Evolutionary conservation across 1,140 invertebrate species (phyloP), one percentile per base, ranked within the genome.

Genomic region (Drosophila sechellia): DNA sequence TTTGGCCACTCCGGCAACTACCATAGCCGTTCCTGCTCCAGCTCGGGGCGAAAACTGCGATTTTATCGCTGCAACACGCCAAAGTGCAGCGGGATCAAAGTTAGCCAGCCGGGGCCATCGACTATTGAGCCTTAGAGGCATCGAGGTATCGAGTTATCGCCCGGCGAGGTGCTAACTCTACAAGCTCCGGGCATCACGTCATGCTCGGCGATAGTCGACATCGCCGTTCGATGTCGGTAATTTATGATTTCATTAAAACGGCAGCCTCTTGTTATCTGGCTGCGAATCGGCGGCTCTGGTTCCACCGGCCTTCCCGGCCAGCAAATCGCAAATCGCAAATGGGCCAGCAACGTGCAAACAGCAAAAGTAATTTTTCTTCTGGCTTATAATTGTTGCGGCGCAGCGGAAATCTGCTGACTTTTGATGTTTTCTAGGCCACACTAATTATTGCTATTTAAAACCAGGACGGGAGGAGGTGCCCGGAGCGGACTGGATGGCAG

Each of bases 161-260:
- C 83, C 65, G 34, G 49, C 56, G 55, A 86, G 81, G 83, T 86
- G 78, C 81, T 86, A 86, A 86, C 74, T 87, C 79, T 86, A 87
- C 81, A 87, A 81, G 81, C 74, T 43, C 74, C 57, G 60, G 37
- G 60, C 80, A 79, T 83, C 79, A 83, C 79, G 59, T 50, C 48
- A 50, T 83, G 57, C 63, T 45, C 27, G 13, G 54, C 43, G 80
- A 83, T 83, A 71, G 66, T 70, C 66, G 43, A 63, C 50, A 57
- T 70, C 55, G 66, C 70, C 56, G 78, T 78, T 83, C 80, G 76
- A 84, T 84, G 83, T 87, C 76, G 70, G 79, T 90, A 83, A 90
- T 90, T 90, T 90, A 90, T 90, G 86, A 90, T 90, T 90, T 90
- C 86, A 90, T 90, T 90, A 90, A 90, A 90, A 86, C 86, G 85